phyloP scores from a whole-genome alignment of 2,797 vertebrate genomes.

The Betta splendens region DNA sequence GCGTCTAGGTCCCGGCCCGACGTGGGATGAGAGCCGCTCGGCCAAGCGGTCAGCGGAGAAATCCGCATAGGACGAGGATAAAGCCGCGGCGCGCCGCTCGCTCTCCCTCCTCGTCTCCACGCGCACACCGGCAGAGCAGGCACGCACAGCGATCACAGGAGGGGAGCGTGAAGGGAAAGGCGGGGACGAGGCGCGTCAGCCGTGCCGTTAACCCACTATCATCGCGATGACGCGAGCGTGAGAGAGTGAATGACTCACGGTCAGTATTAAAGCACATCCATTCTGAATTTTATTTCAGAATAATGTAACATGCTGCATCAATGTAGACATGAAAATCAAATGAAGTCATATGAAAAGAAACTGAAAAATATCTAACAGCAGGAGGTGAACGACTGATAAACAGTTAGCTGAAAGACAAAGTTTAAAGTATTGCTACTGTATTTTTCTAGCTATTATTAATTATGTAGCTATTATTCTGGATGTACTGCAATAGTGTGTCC shows the following conservation, averaged over 20 bases:
- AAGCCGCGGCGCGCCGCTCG: slow-evolving; percentile 47
- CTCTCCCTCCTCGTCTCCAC: slow-evolving; percentile 48
- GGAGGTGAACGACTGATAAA: too few relatives aligned
- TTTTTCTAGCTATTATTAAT: too few relatives aligned
- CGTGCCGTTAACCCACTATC: slow-evolving; percentile 34
- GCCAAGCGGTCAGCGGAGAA: slow-evolving; percentile 53
- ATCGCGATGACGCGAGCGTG: slow-evolving; percentile 8
- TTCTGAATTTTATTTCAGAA: slow-evolving; percentile 21
- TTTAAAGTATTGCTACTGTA: too few relatives aligned
- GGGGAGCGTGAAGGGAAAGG: slow-evolving; percentile 40
- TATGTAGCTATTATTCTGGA: too few relatives aligned
- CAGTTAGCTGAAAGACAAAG: too few relatives aligned
- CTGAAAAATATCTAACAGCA: too few relatives aligned
- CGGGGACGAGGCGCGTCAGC: slow-evolving; percentile 31
- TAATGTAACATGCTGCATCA: neutral
- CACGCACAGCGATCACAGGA: slow-evolving; percentile 45
- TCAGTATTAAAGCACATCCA: neutral
- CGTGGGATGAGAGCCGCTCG: slow-evolving; percentile 37
- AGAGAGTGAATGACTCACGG: slow-evolving; percentile 15
- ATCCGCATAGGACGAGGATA: slow-evolving; percentile 72
- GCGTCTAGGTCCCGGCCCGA: slow-evolving; percentile 36
- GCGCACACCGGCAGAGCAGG: slow-evolving; percentile 49
- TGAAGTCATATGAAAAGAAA: too few relatives aligned
- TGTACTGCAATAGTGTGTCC: neutral
- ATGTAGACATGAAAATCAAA: too few relatives aligned